Base-by-base conservation (phyloP, 2,888 invertebrate genomes). In the Melikaiella ostensackeni region DNA sequence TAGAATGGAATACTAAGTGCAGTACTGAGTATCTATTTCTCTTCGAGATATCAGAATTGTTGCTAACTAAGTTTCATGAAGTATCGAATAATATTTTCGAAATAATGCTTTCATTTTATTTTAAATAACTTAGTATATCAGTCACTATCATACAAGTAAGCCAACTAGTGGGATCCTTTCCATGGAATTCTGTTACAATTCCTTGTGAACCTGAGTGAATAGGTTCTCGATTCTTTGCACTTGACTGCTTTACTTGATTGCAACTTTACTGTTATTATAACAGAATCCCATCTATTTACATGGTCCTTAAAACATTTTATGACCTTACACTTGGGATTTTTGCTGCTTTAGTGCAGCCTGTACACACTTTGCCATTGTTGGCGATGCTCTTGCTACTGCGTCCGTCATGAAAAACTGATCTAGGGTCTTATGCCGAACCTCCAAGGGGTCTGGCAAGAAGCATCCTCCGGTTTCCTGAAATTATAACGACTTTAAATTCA, bases 331-430 rank as follows among this genome's bases (percentile, higher is more conserved):
- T 42, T 79, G 79, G 57, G 75, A 82, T 80, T 89, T 85, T 70
- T 85, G 88, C 87, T 96, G 96, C 91, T 97, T 97, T 84, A 95
- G 93, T 3, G 96, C 97, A 19, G 99, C 98, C 88, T 97, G 96
- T 83, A 99, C 96, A 92, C 99, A 99, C 92, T 98, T 98, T 74
- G 99, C 98, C 99, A 99, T 99, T 74, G 99, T 99, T 81, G 97
- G 96, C 6, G 99, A 99, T 42, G 99, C 98, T 89, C 99, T 94
- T 83, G 98, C 98, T 88, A 99, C 97, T 8, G 97, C 93, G 92
- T 99, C 98, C 16, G 99, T 99, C 98, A 99, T 99, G 91, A 95
- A 97, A 92, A 95, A 97, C 89, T 97, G 96, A 92, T 97, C 96
- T 79, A 99, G 93, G 78, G 94, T 93, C 90, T 95, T 96, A 86